Conservation (phyloP, 2,797 vertebrate species). For the Tragopan temminckii region DNA sequence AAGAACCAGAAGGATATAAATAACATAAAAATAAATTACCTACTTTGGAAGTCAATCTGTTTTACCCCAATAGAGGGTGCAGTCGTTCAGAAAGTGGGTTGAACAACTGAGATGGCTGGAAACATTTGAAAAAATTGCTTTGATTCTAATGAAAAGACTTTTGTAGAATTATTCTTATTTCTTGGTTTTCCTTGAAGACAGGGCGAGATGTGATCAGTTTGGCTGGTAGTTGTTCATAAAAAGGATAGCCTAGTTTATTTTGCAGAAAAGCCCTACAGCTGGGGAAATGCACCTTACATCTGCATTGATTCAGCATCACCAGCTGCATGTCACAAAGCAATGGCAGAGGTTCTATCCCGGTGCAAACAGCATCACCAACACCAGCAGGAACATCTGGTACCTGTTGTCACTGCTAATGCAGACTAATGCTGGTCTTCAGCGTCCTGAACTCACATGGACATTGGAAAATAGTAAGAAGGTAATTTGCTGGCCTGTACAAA, state of each 20-base stretch:
- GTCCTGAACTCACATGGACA: background rate
- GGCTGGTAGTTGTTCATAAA: background rate
- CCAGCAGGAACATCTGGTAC: rapidly evolving
- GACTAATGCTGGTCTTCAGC: background rate
- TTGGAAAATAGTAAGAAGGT: background rate
- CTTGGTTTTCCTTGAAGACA: background rate
- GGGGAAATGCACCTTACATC: background rate
- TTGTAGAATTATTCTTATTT: background rate
- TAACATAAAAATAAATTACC: background rate
- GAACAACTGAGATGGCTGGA: background rate
- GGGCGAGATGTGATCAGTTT: background rate
- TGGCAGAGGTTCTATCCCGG: background rate
- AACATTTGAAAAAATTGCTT: background rate
- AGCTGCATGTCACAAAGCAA: background rate
- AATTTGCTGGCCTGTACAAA: background rate
- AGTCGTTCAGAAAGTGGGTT: constrained; percentile 50
- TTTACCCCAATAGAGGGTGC: constrained; percentile 63
- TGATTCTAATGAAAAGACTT: background rate
- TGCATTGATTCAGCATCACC: rapidly evolving
- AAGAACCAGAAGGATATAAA: background rate
- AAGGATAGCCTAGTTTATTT: background rate
- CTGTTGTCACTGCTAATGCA: background rate
- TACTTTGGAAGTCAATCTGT: constrained; percentile 32
- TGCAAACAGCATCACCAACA: too few species aligned
- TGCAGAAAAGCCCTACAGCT: background rate